A percentile compares a stretch with the other conserved stretches of the same genome.
phyloP scores from a whole-genome alignment of 2,113 vertebrate species.

The Entomyzon cyanotis region DNA sequence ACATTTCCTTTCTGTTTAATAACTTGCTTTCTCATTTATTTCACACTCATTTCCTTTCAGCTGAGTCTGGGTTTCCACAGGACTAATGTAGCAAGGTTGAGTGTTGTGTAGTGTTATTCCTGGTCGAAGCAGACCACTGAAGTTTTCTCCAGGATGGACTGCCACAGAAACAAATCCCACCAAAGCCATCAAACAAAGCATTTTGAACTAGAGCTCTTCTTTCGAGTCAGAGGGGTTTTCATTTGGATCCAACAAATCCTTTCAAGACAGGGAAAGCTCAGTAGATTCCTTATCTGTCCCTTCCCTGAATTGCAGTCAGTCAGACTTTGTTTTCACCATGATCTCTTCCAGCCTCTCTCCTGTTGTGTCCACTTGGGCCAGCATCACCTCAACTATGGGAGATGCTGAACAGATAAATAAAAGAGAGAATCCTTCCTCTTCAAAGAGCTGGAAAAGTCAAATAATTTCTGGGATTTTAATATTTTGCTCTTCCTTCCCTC shows the following conservation, averaged over 20 bases:
- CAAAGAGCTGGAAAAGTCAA: neutral
- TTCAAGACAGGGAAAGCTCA: neutral
- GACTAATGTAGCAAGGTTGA: neutral
- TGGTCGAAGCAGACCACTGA: neutral
- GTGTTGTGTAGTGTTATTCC: rapidly evolving
- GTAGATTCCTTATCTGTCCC: neutral
- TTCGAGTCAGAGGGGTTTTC: neutral
- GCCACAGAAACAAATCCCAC: neutral
- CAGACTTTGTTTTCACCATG: neutral
- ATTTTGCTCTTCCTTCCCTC: neutral
- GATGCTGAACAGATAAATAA: neutral
- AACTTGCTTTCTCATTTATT: neutral
- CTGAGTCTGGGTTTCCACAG: neutral
- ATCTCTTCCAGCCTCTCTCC: neutral
- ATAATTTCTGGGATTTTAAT: neutral
- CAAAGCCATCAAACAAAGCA: neutral
- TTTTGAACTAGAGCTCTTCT: neutral
- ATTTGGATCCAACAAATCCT: neutral
- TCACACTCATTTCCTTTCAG: neutral
- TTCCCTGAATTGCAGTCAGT: neutral
- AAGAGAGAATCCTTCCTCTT: neutral
- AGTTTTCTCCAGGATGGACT: neutral
- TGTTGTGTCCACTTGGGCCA: neutral
- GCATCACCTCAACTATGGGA: neutral
- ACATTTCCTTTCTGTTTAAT: neutral